These are phyloP conservation scores for Lytechinus pictus DNA, from an alignment of 35 echinoderm and acorn worm genomes.

Conservation along the genomic window DNA sequence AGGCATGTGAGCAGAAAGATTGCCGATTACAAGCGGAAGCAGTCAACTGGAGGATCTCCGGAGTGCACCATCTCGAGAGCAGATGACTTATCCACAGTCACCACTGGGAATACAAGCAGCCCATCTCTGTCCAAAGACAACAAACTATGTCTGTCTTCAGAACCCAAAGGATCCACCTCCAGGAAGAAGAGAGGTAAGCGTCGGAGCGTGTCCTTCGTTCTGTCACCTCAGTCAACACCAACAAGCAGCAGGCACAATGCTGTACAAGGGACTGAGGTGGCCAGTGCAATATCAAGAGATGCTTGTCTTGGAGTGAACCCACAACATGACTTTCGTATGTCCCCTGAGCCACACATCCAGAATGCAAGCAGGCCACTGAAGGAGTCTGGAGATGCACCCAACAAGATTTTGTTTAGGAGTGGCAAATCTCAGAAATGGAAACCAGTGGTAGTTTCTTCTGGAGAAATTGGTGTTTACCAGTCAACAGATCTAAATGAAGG, in stretches of 20 bases:
- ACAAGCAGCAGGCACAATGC: not conserved
- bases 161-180: not conserved
- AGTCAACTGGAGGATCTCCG: conserved; percentile 26
- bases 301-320: not conserved
- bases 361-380: not conserved
- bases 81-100: not conserved
- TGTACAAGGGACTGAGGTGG: not conserved
- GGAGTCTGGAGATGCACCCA: not conserved
- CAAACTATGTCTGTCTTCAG: not conserved
- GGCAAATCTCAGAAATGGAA: not conserved
- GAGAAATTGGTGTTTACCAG: not conserved
- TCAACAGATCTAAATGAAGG: not conserved
- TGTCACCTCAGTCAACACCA: not conserved
- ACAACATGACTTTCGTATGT: not conserved
- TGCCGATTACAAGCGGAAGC: conserved; percentile 47
- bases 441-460: not conserved
- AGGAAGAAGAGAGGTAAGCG: not conserved
- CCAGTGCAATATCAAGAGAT: not conserved
- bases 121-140: not conserved
- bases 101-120: not conserved
- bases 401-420: not conserved
- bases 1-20: conserved; percentile 54
- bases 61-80: conserved; percentile 2
- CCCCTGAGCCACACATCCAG: not conserved
- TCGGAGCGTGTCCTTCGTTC: conserved; percentile 28